Evolutionary conservation across 2,888 invertebrate genomes (phyloP).

Genomic region (Melanchra persicariae): DNA sequence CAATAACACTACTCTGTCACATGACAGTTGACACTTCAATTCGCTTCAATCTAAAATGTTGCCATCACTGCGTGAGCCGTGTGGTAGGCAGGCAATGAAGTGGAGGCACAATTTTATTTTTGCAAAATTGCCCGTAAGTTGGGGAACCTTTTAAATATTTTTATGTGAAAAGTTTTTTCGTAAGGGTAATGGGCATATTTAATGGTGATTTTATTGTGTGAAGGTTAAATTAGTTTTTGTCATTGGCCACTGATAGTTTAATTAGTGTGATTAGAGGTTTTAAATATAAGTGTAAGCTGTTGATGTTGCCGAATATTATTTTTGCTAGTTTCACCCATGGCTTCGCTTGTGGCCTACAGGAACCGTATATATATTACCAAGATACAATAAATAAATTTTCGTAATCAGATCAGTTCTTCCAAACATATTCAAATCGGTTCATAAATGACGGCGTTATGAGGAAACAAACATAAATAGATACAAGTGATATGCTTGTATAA

Average conservation of each 20-base stretch:
- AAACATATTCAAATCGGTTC: too few species aligned
- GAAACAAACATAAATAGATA: too few species aligned
- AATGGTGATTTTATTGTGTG: slow-evolving; percentile 20
- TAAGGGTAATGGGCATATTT: slow-evolving; percentile 18
- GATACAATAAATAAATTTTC: too few species aligned
- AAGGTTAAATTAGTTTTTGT: slow-evolving; percentile 5
- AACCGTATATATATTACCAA: too few species aligned
- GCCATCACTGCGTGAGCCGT: slow-evolving; percentile 54
- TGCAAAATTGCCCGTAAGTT: slow-evolving; percentile 32
- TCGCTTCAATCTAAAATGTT: slow-evolving; percentile 82
- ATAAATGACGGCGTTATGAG: too few species aligned
- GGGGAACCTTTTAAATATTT: slow-evolving; percentile 16
- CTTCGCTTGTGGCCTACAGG: too few species aligned
- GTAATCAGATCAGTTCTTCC: too few species aligned
- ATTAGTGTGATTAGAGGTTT: slow-evolving; percentile 14
- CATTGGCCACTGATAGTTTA: neutral
- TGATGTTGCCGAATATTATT: neutral
- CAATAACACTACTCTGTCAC: slow-evolving; percentile 78
- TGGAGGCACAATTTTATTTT: slow-evolving; percentile 34
- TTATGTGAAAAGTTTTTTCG: slow-evolving; percentile 1
- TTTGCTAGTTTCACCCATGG: neutral
- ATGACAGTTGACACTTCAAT: slow-evolving; percentile 81
- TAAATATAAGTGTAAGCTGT: neutral
- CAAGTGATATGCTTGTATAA: too few species aligned
- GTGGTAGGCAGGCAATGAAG: slow-evolving; percentile 48